These are phyloP conservation scores for Podilymbus podiceps DNA, from an alignment of 2,113 vertebrate genomes.

Conservation along the genomic window DNA sequence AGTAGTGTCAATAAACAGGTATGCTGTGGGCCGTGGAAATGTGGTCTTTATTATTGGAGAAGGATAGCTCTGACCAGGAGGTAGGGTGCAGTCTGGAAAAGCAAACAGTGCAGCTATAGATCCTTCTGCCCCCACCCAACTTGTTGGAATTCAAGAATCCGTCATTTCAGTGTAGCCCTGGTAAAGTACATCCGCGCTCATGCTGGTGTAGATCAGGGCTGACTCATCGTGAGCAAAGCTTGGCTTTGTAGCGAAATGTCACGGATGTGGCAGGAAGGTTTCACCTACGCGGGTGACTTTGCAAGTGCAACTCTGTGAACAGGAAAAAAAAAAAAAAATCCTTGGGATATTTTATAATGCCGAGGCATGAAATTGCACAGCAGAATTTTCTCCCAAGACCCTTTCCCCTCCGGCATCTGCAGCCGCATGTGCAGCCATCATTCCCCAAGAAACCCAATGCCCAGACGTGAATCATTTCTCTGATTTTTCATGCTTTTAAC, in stretches of 20 bases:
- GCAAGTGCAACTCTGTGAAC: not conserved
- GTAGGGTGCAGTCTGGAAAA: conserved; percentile 19
- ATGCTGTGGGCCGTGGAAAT: not conserved
- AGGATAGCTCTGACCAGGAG: not conserved
- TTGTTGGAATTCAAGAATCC: not conserved
- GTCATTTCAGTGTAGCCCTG: not conserved
- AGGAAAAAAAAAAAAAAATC: not conserved
- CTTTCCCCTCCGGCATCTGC: not conserved
- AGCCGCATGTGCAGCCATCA: not conserved
- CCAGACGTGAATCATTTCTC: conserved; percentile 28
- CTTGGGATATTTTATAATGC: not conserved
- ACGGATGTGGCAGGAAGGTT: not conserved
- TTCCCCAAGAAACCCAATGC: conserved; percentile 9
- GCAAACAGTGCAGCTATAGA: conserved; percentile 1
- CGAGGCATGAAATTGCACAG: conserved; percentile 29
- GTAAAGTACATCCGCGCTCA: not conserved
- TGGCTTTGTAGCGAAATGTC: not conserved
- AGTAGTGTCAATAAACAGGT: conserved; percentile 64
- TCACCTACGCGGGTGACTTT: not conserved
- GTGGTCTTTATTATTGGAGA: not conserved
- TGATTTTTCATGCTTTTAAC: conserved; percentile 33
- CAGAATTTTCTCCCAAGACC: conserved; percentile 21
- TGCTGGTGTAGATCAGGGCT: not conserved
- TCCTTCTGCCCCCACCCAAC: not conserved
- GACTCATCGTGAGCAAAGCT: not conserved